Base-by-base conservation (phyloP, 2,113 vertebrate genomes). In the Drymodes brunneopygia region DNA sequence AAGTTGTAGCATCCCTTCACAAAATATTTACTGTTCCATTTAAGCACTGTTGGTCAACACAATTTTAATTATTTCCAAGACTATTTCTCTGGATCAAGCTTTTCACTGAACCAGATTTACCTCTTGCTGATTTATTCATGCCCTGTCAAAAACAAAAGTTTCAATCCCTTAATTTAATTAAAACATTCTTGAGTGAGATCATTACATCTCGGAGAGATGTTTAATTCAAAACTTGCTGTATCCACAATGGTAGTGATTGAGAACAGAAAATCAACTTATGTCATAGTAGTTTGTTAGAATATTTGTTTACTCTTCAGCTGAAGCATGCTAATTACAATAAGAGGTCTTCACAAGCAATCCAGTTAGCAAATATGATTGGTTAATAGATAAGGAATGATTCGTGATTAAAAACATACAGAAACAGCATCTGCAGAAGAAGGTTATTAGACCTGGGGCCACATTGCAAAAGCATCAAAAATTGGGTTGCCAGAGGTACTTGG, bases 221-320 rank as follows among this genome's bases (percentile, higher is more conserved):
- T 97, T 98, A 97, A 97, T 97, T 97, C 97, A 96, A 96, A 98
- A 96, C 95, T 97, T 97, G 78, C 95, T 95, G 67, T 95, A 97
- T 95, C 85, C 91, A 95, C 88, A 69, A 95, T 92, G 50, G 20
- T 86, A 97, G 97, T 95, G 96, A 97, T 81, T 96, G 95, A 97
- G 96, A 97, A 98, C 92, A 96, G 94, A 97, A 98, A 97, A 98
- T 97, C 97, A 97, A 97, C 97, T 98, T 97, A 96, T 88, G 90
- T 94, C 25, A 19, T 89, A 97, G 94, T 95, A 97, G 97, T 98
- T 98, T 97, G 94, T 97, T 97, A 96, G 94, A 98, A 98, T 97
- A 97, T 97, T 98, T 98, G 96, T 98, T 98, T 98, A 98, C 95
- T 97, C 96, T 97, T 97, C 94, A 97, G 65, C 93, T 96, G 96